Evolutionary conservation across 2,888 invertebrate species (phyloP).

Genomic region (Lathronympha strigana): DNA sequence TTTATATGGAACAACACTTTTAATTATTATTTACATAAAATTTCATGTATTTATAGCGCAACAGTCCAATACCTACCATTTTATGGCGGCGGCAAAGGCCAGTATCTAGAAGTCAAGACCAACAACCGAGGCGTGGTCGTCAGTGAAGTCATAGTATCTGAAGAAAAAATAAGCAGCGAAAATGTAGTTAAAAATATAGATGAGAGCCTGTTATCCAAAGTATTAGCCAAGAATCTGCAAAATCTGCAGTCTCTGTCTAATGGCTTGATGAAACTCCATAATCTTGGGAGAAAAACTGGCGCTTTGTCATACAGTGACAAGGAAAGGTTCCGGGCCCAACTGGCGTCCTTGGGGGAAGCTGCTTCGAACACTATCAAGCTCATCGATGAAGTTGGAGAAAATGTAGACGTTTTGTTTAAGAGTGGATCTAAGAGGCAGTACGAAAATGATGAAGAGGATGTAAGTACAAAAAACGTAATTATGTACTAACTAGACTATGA

Average conservation of each 20-base stretch:
- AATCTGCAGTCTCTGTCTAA: constrained; percentile 84
- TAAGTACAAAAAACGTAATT: constrained; percentile 51
- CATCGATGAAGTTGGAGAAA: constrained; percentile 81
- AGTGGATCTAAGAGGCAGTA: constrained; percentile 63
- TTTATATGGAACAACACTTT: not conserved
- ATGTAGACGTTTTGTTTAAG: constrained; percentile 73
- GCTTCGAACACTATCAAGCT: constrained; percentile 84
- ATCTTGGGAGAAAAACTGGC: constrained; percentile 85
- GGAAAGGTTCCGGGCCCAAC: constrained; percentile 81
- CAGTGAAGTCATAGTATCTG: constrained; percentile 77
- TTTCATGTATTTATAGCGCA: constrained; percentile 53
- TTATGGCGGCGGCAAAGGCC: constrained; percentile 89
- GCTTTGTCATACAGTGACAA: constrained; percentile 81
- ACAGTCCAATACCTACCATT: constrained; percentile 83
- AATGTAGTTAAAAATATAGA: constrained; percentile 67
- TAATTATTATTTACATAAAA: not conserved
- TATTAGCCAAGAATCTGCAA: constrained; percentile 82
- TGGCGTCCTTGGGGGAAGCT: constrained; percentile 82
- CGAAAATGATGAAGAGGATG: constrained; percentile 62
- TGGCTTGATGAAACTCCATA: constrained; percentile 85
- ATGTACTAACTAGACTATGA: not conserved
- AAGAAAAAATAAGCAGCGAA: constrained; percentile 73
- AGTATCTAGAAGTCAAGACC: constrained; percentile 85
- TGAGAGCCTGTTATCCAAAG: constrained; percentile 72
- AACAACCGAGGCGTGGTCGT: constrained; percentile 77